Conservation (phyloP, 2,797 vertebrate genomes). For the Babyrousa celebensis region DNA sequence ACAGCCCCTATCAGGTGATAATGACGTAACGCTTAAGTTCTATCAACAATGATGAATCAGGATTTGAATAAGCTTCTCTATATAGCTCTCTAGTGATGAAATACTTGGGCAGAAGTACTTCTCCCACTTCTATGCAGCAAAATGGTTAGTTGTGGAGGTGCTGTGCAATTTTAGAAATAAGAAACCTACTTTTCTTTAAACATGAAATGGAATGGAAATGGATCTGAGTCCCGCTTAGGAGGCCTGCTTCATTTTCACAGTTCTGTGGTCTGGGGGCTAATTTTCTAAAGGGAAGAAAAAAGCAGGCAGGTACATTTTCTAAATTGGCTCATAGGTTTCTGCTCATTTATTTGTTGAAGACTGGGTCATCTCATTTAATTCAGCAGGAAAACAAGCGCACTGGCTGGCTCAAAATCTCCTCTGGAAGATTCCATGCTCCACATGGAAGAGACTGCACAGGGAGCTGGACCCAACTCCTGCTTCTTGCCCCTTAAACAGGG, state of each 20-base stretch:
- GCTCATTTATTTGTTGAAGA: slow-evolving; percentile 57
- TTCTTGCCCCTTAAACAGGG: not conserved
- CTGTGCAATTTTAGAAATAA: slow-evolving; percentile 51
- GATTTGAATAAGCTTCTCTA: slow-evolving; percentile 61
- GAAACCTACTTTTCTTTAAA: slow-evolving; percentile 38
- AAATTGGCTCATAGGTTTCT: not conserved
- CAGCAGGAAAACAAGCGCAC: slow-evolving; percentile 50
- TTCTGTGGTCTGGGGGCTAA: slow-evolving; percentile 35
- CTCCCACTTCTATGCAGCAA: not conserved
- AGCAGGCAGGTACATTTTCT: not conserved
- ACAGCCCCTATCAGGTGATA: not conserved
- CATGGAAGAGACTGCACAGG: not conserved
- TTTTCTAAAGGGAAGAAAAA: slow-evolving; percentile 33
- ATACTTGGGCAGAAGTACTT: slow-evolving; percentile 16
- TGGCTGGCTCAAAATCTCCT: not conserved
- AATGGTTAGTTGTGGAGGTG: slow-evolving; percentile 37
- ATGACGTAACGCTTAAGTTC: slow-evolving; percentile 54
- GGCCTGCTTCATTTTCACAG: slow-evolving; percentile 23
- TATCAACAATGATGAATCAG: slow-evolving; percentile 59
- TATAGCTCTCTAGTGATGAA: slow-evolving; percentile 44
- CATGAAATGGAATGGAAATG: not conserved
- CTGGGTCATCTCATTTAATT: slow-evolving; percentile 59
- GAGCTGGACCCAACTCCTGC: not conserved
- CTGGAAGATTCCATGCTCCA: slow-evolving; percentile 13
- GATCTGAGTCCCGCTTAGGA: not conserved